Conservation (phyloP, 2,797 vertebrate genomes). For the Epinephelus awoara region DNA sequence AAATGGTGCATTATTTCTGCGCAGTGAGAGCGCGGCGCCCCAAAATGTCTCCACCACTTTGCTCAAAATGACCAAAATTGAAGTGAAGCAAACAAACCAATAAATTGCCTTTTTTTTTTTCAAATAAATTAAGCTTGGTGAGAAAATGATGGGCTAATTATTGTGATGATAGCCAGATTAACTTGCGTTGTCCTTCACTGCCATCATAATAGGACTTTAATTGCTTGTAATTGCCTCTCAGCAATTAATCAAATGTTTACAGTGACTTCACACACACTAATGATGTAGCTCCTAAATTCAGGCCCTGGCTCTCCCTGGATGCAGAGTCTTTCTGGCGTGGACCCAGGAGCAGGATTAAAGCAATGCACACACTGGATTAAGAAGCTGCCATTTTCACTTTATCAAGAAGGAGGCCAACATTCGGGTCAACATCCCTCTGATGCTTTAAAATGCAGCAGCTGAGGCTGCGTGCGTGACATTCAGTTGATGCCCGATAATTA, state of each 20-base stretch:
- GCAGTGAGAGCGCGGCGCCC: not conserved
- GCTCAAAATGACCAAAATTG: constrained; percentile 18
- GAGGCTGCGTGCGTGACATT: not conserved
- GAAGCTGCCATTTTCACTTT: constrained; percentile 44
- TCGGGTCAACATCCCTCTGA: constrained; percentile 16
- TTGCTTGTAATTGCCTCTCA: constrained; percentile 77
- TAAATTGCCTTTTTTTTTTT: constrained; percentile 7
- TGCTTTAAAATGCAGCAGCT: not conserved
- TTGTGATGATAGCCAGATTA: constrained; percentile 73
- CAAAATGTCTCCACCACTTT: not conserved
- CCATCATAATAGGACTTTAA: constrained; percentile 78
- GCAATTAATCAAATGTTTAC: constrained; percentile 80
- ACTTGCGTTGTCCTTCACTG: constrained; percentile 71
- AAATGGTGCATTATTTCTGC: not conserved
- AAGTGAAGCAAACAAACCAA: constrained; percentile 28
- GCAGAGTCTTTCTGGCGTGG: constrained; percentile 36
- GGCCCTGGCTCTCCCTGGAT: constrained; percentile 3
- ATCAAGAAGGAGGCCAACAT: constrained; percentile 20
- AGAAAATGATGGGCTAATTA: constrained; percentile 66
- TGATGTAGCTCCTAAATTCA: constrained; percentile 44
- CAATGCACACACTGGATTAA: constrained; percentile 61
- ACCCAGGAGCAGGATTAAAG: constrained; percentile 58
- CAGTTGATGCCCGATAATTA: not conserved
- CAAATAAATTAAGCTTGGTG: constrained; percentile 16
- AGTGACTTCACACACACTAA: constrained; percentile 64